Evolutionary conservation across 2,113 vertebrate species (phyloP), one percentile per base, ranked within the genome.

Genomic region (Condylura cristata): DNA sequence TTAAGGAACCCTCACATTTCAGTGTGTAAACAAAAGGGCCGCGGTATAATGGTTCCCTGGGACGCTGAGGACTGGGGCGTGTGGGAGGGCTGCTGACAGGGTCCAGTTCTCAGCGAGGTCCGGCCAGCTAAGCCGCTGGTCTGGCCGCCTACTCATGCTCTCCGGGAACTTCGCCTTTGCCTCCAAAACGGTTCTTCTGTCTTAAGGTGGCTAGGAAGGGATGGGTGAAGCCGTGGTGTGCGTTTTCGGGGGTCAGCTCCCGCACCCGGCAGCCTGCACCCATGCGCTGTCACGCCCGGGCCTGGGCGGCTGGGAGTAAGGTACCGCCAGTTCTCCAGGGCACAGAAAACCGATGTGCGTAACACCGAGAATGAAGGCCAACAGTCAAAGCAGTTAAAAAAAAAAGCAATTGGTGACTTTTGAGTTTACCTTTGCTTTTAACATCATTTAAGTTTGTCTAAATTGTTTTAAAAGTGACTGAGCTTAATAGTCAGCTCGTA

Each of bases 1-100:
- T 87, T 87, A 96, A 95, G 94, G 94, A 97, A 96, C 95, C 90
- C 7, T 83, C 94, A 96, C 93, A 95, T 91, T 87, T 61, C 71
- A 75, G 90, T 94, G 86, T 90, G 79, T 96, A 94, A 96, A 96
- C 97, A 89, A 94, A 93, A 95, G 88, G 46, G 56, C 65, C 76
- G 41, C 66, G 75, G 88, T 18, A n/a, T 63, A 12, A 34, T 34
- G 89, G 88, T 91, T 97, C 84, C 28, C 68, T 60, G n/a, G 93
- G 20, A 90, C 82, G 48, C 85, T 71, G 34, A 30, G 80, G 92
- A 93, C 76, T 41, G 14, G 76, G 74, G 32, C 58, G 26, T 39
- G 32, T 41, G 34, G 6, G 5, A 5, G 71, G 20, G 71, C 71
- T 8, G 7, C 70, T 30, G n/a, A 78, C n/a, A 58, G 86, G 24